A percentile compares a stretch with the other conserved stretches of the same genome.
Evolutionary conservation across 2,797 vertebrate species (phyloP).

Genomic region (Cyprinodon diabolis): DNA sequence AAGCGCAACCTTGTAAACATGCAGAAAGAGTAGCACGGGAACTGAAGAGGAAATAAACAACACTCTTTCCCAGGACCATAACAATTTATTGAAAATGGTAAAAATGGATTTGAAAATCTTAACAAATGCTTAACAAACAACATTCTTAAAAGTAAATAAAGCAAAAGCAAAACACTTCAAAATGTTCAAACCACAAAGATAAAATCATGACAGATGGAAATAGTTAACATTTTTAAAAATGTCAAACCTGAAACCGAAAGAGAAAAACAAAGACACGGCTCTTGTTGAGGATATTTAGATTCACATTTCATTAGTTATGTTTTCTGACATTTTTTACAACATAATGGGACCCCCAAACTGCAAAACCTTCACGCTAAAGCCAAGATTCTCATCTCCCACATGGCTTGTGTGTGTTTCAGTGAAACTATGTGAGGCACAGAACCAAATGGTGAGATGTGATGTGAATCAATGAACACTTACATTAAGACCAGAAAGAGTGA

Average conservation of each 20-base stretch:
- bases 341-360: not conserved
- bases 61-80: not conserved
- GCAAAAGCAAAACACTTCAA: not conserved
- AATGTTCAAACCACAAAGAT: not conserved
- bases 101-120: not conserved
- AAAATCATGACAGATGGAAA: not conserved
- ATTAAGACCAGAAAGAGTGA: constrained; percentile 1
- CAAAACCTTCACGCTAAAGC: not conserved
- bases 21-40: not conserved
- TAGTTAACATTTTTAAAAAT: not conserved
- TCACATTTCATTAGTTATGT: not conserved
- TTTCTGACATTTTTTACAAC: not conserved
- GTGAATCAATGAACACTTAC: constrained; percentile 6
- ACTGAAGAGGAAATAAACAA: not conserved
- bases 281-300: not conserved
- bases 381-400: constrained; percentile 3
- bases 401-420: constrained; percentile 4
- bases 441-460: constrained; percentile 18
- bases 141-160: not conserved
- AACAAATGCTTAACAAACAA: not conserved
- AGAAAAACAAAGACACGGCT: constrained; percentile 2
- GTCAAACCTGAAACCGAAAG: not conserved
- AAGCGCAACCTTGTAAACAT: not conserved
- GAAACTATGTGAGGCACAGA: constrained; percentile 7
- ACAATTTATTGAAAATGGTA: not conserved